These are phyloP conservation scores for Cinclus cinclus DNA, from an alignment of 2,113 vertebrate genomes.

Conservation along the genomic window DNA sequence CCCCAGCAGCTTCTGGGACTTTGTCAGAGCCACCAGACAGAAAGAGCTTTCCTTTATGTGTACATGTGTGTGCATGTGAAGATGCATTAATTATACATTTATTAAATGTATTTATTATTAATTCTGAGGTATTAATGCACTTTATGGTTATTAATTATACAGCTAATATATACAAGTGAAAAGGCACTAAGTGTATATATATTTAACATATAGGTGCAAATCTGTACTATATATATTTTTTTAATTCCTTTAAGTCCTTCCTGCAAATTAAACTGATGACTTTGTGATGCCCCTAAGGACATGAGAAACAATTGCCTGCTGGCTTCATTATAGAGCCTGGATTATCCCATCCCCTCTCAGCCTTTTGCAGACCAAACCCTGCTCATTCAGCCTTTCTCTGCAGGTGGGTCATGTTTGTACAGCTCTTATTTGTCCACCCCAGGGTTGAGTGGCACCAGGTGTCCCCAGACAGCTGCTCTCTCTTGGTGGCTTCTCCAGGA, in stretches of 20 bases:
- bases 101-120: slow-evolving; percentile 29
- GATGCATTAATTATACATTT: slow-evolving; percentile 33
- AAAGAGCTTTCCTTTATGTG: not conserved
- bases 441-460: not conserved
- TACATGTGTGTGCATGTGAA: not conserved
- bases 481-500: not conserved
- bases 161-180: not conserved
- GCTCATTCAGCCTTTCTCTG: not conserved
- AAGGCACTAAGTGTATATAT: not conserved
- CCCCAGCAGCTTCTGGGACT: not conserved
- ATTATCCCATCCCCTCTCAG: not conserved
- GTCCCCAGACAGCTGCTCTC: not conserved
- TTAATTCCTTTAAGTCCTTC: slow-evolving; percentile 10
- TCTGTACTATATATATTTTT: not conserved
- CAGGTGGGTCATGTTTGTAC: not conserved
- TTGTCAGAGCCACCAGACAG: not conserved
- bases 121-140: not conserved
- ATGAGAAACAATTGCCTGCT: not conserved
- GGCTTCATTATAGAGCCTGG: not conserved
- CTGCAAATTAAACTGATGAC: slow-evolving; percentile 19
- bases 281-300: not conserved
- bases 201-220: not conserved
- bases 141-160: slow-evolving; percentile 34
- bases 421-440: not conserved
- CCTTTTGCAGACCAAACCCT: not conserved